A percentile compares a stretch with the other conserved stretches of the same genome.
Conservation (phyloP, 2,797 vertebrate species). For the Coilia nasus region DNA sequence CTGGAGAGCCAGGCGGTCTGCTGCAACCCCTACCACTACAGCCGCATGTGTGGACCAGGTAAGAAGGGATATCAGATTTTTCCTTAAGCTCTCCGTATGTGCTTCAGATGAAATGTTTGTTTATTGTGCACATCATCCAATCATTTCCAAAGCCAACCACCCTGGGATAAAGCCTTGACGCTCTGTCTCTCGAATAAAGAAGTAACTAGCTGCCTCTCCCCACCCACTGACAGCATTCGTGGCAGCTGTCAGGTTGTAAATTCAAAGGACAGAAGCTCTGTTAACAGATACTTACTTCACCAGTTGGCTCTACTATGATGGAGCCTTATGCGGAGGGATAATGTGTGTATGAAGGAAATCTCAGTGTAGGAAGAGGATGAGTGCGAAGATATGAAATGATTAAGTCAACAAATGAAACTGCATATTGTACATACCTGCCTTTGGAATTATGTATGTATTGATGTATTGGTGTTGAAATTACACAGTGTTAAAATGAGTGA, state of each 20-base stretch:
- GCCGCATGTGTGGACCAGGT: slow-evolving; percentile 94
- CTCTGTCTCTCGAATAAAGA: neutral
- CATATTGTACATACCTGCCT: neutral
- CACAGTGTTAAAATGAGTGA: too few relatives aligned
- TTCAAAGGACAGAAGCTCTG: slow-evolving; percentile 25
- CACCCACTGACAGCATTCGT: slow-evolving; percentile 16
- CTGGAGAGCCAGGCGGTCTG: slow-evolving; percentile 81
- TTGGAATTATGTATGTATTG: neutral
- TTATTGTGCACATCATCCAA: neutral
- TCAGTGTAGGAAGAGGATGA: neutral
- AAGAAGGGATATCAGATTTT: slow-evolving; percentile 57
- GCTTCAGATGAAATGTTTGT: neutral
- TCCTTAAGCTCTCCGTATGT: neutral
- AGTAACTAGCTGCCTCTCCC: neutral
- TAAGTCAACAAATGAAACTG: neutral
- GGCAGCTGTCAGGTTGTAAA: slow-evolving; percentile 25
- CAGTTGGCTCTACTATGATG: neutral
- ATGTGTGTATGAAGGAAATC: neutral
- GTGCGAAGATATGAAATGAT: neutral
- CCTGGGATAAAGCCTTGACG: neutral
- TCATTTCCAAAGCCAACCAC: neutral
- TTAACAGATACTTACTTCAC: slow-evolving; percentile 24
- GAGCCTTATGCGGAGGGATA: neutral
- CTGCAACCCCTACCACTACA: slow-evolving; percentile 98
- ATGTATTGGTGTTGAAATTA: neutral